Evolutionary conservation across 2,888 invertebrate species (phyloP).

Genomic region (Sphinx pinastri): DNA sequence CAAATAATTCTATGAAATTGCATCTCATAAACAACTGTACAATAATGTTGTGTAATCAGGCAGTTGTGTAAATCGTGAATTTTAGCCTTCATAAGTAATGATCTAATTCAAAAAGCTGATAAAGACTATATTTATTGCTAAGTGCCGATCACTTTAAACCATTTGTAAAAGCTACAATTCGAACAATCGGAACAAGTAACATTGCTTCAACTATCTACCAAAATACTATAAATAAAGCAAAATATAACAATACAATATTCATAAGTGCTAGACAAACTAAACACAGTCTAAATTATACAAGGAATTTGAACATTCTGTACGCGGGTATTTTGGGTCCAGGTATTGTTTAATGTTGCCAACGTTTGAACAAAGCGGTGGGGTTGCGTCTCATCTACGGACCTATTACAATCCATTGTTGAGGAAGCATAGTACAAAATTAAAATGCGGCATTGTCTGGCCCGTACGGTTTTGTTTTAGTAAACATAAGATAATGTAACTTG

Average conservation of each 20-base stretch:
- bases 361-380: constrained; percentile 70
- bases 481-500: constrained; percentile 40
- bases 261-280: background rate
- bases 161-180: too few relatives aligned
- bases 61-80: too few relatives aligned
- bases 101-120: too few relatives aligned
- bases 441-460: constrained; percentile 77
- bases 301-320: constrained; percentile 16
- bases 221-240: too few relatives aligned
- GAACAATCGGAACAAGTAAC: too few relatives aligned
- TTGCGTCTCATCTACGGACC: constrained; percentile 76
- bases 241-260: background rate
- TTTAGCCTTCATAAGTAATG: too few relatives aligned
- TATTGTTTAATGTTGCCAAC: constrained; percentile 78
- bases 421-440: constrained; percentile 77
- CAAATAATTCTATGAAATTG: background rate
- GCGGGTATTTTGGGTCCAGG: constrained; percentile 49
- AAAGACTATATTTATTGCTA: too few relatives aligned
- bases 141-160: too few relatives aligned
- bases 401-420: constrained; percentile 78
- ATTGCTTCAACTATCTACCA: too few relatives aligned
- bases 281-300: background rate
- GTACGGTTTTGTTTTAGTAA: constrained; percentile 62
- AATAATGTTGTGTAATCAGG: too few relatives aligned
- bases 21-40: too few relatives aligned